Conservation (phyloP, 2,113 vertebrate genomes). For the Urocolius indicus region DNA sequence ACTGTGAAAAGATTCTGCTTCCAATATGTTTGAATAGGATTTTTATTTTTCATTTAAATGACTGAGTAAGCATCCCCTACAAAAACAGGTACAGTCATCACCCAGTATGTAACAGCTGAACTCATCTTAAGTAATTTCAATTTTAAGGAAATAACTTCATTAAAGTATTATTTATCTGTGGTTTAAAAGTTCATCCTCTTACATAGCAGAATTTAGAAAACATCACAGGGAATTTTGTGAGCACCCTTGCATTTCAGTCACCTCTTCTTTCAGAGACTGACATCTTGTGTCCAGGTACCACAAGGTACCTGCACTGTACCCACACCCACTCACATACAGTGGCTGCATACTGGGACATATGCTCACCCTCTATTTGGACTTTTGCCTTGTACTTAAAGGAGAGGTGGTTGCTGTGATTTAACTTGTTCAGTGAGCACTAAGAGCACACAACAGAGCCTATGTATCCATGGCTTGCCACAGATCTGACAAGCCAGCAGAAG, state of each 20-base stretch:
- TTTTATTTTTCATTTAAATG: background rate
- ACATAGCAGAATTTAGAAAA: background rate
- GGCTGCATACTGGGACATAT: fast-evolving
- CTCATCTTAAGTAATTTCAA: background rate
- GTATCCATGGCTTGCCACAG: background rate
- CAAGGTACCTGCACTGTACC: fast-evolving
- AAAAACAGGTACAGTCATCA: background rate
- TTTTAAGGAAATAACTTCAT: too few species aligned
- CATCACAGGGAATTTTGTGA: background rate
- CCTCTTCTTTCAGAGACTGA: background rate
- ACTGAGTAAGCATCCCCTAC: background rate
- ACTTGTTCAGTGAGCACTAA: background rate
- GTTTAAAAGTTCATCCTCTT: background rate
- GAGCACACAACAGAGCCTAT: background rate
- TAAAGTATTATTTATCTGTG: too few species aligned
- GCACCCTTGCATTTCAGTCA: background rate
- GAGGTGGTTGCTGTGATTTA: background rate
- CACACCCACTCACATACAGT: fast-evolving
- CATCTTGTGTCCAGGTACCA: background rate
- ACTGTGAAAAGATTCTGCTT: background rate
- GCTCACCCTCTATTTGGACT: background rate
- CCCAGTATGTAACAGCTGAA: background rate
- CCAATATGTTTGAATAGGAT: background rate
- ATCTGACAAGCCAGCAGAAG: background rate
- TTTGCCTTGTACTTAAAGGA: background rate